phyloP scores from a whole-genome alignment of 2,797 vertebrate genomes.

The Artibeus jamaicensis region DNA sequence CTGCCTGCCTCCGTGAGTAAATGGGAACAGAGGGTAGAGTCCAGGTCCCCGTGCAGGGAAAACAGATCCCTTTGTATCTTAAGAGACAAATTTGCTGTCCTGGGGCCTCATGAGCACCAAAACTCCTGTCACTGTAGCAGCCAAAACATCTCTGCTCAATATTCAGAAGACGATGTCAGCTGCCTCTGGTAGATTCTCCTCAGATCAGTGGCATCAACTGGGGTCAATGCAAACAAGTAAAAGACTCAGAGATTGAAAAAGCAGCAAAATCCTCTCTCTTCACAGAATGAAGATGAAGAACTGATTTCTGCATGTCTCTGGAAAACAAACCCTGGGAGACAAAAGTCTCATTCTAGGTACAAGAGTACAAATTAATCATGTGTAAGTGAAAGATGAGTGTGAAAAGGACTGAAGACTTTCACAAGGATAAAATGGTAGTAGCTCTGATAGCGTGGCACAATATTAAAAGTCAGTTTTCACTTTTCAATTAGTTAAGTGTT shows the following conservation, averaged over 20 bases:
- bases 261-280: neutral
- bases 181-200: neutral
- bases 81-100: neutral
- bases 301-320: neutral
- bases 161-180: neutral
- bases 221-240: neutral
- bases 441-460: neutral
- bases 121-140: neutral
- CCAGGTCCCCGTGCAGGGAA: neutral
- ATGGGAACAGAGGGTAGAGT: neutral
- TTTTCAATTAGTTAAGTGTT: neutral
- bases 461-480: neutral
- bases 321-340: neutral
- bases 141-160: neutral
- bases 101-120: neutral
- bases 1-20: conserved; percentile 56
- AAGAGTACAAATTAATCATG: neutral
- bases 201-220: neutral
- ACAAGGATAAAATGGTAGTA: neutral
- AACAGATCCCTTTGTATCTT: conserved; percentile 18
- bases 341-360: neutral
- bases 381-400: neutral
- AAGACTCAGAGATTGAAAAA: neutral
- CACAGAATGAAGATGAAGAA: neutral
- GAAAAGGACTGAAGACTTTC: neutral